phyloP scores from a whole-genome alignment of 1,140 invertebrate species.

The Zaprionus tsacasi region DNA sequence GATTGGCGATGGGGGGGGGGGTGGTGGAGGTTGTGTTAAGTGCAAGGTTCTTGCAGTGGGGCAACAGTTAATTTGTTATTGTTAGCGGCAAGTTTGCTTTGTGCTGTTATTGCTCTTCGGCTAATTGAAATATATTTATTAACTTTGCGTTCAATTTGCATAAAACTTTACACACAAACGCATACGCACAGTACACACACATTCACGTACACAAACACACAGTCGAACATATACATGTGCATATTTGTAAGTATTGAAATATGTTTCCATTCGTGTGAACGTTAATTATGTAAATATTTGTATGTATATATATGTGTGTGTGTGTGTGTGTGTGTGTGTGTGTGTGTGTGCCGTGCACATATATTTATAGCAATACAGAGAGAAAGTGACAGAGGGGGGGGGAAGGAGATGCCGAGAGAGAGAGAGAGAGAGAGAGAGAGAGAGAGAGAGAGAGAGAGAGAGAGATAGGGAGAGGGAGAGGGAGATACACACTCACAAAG shows the following conservation, averaged over 20 bases:
- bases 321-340: too few species aligned
- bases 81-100: constrained; percentile 48
- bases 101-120: constrained; percentile 13
- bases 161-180: constrained; percentile 17
- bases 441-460: background rate
- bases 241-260: constrained; percentile 18
- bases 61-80: constrained; percentile 74
- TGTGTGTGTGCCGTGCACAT: too few species aligned
- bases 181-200: background rate
- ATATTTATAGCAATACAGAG: background rate
- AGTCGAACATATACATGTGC: background rate
- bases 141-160: constrained; percentile 73
- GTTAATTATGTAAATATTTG: constrained; percentile 28
- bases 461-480: background rate
- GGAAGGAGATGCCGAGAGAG: background rate
- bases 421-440: background rate
- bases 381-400: too few species aligned
- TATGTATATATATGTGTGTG: constrained; percentile 5
- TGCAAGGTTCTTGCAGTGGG: constrained; percentile 27
- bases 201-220: background rate
- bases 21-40: constrained; percentile 12
- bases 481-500: background rate
- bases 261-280: constrained; percentile 28
- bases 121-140: constrained; percentile 76
- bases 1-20: background rate